These are phyloP conservation scores for Cyclopterus lumpus DNA, from an alignment of 2,797 vertebrate genomes.

Conservation along the genomic window DNA sequence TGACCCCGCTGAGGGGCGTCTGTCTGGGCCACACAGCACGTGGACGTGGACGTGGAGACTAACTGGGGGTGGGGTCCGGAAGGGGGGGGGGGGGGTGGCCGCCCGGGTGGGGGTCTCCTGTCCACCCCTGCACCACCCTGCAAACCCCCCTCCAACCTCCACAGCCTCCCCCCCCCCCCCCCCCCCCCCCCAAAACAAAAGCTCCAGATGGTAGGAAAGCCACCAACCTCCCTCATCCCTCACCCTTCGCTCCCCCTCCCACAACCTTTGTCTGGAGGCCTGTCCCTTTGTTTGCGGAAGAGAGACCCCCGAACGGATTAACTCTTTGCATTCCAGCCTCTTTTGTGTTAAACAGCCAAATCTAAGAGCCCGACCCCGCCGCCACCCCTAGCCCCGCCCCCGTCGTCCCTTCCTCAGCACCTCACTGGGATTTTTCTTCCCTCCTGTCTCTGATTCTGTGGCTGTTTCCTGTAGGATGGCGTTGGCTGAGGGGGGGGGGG, in stretches of 20 bases:
- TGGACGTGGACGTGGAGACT: slow-evolving; percentile 76
- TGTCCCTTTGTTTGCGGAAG: slow-evolving; percentile 87
- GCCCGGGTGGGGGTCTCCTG: slow-evolving; percentile 29
- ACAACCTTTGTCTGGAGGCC: slow-evolving; percentile 86
- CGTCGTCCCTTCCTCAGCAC: slow-evolving; percentile 52
- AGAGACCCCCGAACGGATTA: slow-evolving; percentile 85
- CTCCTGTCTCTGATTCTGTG: slow-evolving; percentile 53
- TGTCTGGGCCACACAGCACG: slow-evolving; percentile 80
- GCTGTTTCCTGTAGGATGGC: slow-evolving; percentile 76
- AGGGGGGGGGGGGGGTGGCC: too few species aligned
- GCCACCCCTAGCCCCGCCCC: slow-evolving; percentile 51
- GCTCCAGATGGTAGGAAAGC: slow-evolving; percentile 88
- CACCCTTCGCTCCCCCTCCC: slow-evolving; percentile 72
- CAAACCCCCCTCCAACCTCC: slow-evolving; percentile 47
- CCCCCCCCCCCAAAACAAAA: slow-evolving; percentile 84
- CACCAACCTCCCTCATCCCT: slow-evolving; percentile 78
- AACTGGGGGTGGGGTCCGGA: slow-evolving; percentile 56
- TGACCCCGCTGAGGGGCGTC: slow-evolving; percentile 77
- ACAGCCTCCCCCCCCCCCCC: slow-evolving; percentile 58
- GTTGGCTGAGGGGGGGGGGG: too few species aligned
- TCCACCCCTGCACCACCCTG: slow-evolving; percentile 52
- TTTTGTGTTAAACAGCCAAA: slow-evolving; percentile 88
- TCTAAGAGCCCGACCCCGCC: slow-evolving; percentile 70
- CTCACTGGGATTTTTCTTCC: slow-evolving; percentile 59
- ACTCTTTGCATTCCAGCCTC: slow-evolving; percentile 86